Conservation (phyloP, 2,797 vertebrate species). For the Parotocinclus haroldoi region DNA sequence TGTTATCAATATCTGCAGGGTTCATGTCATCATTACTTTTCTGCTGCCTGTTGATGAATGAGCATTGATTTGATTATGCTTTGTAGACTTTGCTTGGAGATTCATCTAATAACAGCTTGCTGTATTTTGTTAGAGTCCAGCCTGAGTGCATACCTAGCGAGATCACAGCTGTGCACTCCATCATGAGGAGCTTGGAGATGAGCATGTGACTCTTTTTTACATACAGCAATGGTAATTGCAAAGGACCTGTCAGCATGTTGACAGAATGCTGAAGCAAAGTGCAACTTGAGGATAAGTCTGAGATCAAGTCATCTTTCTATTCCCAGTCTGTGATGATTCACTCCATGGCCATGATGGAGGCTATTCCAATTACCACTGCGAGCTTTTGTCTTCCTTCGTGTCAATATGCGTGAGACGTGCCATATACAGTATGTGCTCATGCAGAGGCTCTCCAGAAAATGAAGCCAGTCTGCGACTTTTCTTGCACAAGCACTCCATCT, state of each 20-base stretch:
- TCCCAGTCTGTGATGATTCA: conserved; percentile 13
- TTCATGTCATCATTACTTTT: not conserved
- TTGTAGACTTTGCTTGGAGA: conserved; percentile 6
- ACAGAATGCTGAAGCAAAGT: not conserved
- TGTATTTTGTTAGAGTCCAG: conserved; percentile 2
- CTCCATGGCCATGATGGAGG: conserved; percentile 10
- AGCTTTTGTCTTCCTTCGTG: conserved; percentile 48
- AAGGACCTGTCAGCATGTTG: not conserved
- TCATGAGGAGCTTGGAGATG: not conserved
- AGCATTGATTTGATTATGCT: not conserved
- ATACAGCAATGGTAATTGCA: not conserved
- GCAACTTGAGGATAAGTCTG: not conserved
- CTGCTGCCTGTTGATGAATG: conserved; percentile 4
- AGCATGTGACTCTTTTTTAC: not conserved
- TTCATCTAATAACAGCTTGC: conserved; percentile 13
- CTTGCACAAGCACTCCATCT: conserved; percentile 26
- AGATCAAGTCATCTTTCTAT: too few relatives aligned
- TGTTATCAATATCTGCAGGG: not conserved
- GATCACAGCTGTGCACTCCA: not conserved
- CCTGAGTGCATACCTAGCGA: not conserved
- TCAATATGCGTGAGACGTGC: conserved; percentile 38
- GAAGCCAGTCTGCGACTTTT: conserved; percentile 33
- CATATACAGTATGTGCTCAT: conserved; percentile 38
- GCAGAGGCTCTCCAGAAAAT: conserved; percentile 54
- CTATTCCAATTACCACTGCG: conserved; percentile 51